Evolutionary conservation across 2,113 vertebrate genomes (phyloP), one percentile per base, ranked within the genome.

Genomic region (Scophthalmus maximus): DNA sequence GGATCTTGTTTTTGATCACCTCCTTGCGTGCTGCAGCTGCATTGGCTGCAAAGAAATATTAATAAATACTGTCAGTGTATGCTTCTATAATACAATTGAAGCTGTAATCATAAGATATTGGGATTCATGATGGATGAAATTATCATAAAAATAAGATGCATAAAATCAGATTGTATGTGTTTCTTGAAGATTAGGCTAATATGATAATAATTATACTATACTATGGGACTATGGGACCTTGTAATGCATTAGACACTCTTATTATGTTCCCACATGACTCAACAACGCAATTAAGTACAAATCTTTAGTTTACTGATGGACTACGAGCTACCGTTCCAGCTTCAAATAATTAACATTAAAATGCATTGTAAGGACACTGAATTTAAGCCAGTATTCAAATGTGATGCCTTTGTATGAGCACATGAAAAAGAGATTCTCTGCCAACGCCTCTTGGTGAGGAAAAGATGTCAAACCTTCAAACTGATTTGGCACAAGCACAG

Each of bases 1-100:
- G 92, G 69, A 95, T 95, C 90, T 95, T 95, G 91, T 95, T 95
- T 87, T 63, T 92, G 85, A 95, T 95, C 76, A 95, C 94, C 81
- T 95, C 94, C 86, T 95, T 95, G 56, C 94, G 90, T 15, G 92
- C 92, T 56, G 94, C 94, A 30, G 94, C 94, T 73, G 94, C 94
- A 67, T 94, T 94, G 69, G 94, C 94, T 95, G 79, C 61, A 76
- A 83, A 84, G 7, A 83, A 40, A 81, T 17, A 36, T 30, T 78
- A 1, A 51, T 0, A 34, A 22, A 53, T 1, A 25, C 0, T 6
- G 20, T 72, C 11, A 65, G 30, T 7, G 47, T 0, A 36, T 5
- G 17, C 4, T 12, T 53, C 12, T 23, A 17, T 30, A 12, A 25
- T 22, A 29, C 4, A 67, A 66, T 6, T 20, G 1, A 53, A 18